Evolutionary conservation across 2,113 vertebrate genomes (phyloP).

Genomic region (Macquaria ambigua): DNA sequence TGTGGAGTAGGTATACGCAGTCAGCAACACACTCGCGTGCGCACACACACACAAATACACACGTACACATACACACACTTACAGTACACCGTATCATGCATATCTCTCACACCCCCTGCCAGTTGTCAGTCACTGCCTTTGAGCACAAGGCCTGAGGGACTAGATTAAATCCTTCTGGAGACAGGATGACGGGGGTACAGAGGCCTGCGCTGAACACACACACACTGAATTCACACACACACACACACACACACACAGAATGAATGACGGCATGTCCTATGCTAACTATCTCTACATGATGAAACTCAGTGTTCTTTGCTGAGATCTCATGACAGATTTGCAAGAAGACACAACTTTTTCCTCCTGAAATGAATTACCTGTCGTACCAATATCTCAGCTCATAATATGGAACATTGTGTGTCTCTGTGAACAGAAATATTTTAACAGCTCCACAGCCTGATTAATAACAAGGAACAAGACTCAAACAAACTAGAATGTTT

Average conservation of each 20-base stretch:
- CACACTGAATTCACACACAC: constrained; percentile 15
- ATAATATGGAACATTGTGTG: not conserved
- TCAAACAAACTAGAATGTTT: constrained; percentile 51
- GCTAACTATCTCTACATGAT: constrained; percentile 57
- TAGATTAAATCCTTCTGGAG: constrained; percentile 84
- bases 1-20: not conserved
- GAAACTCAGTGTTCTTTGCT: constrained; percentile 51
- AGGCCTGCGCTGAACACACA: constrained; percentile 42
- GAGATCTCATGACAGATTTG: constrained; percentile 38
- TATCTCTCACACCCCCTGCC: constrained; percentile 73
- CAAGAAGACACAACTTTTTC: constrained; percentile 36
- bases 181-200: constrained; percentile 80
- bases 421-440: constrained; percentile 23
- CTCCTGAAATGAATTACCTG: constrained; percentile 26
- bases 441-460: constrained; percentile 7
- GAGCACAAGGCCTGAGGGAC: constrained; percentile 79
- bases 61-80: constrained; percentile 23
- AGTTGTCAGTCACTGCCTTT: constrained; percentile 84
- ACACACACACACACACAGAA: constrained; percentile 14
- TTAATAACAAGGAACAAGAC: constrained; percentile 26
- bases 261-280: constrained; percentile 56
- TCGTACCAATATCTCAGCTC: constrained; percentile 6
- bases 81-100: constrained; percentile 61
- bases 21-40: not conserved
- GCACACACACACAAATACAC: constrained; percentile 2